Evolutionary conservation across 2,113 vertebrate species (phyloP).

Genomic region (Thinocorus orbignyianus): DNA sequence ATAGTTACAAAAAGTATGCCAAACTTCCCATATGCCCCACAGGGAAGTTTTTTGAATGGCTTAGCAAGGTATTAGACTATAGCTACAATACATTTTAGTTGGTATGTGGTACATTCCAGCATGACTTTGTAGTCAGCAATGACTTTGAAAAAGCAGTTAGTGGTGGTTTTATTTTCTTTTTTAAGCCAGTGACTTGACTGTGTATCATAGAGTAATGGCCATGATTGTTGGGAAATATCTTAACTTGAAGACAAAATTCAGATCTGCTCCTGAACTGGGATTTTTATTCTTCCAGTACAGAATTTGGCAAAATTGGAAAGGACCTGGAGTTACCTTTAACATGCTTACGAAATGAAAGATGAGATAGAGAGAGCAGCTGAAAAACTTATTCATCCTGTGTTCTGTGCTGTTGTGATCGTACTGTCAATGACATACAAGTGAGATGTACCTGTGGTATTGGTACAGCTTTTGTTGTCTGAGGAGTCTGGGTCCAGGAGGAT

Average conservation of each 20-base stretch:
- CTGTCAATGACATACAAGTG: background rate
- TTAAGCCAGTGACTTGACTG: background rate
- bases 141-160: background rate
- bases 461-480: background rate
- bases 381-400: background rate
- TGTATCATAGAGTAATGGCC: background rate
- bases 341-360: background rate
- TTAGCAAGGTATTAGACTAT: background rate
- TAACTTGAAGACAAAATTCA: background rate
- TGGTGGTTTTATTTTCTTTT: background rate
- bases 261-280: background rate
- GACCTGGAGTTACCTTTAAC: background rate
- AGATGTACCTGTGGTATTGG: background rate
- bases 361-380: background rate
- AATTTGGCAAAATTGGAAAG: background rate
- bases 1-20: background rate
- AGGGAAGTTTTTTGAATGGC: background rate
- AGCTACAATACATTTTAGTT: constrained; percentile 1
- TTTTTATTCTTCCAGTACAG: background rate
- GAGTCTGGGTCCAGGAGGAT: background rate
- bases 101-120: background rate
- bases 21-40: background rate
- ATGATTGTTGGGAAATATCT: background rate
- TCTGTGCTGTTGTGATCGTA: background rate
- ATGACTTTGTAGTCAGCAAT: background rate